A percentile compares a stretch with the other conserved stretches of the same genome.
These are phyloP conservation scores for Metellina segmentata DNA, from an alignment of 2,888 invertebrate genomes.

Conservation along the genomic window DNA sequence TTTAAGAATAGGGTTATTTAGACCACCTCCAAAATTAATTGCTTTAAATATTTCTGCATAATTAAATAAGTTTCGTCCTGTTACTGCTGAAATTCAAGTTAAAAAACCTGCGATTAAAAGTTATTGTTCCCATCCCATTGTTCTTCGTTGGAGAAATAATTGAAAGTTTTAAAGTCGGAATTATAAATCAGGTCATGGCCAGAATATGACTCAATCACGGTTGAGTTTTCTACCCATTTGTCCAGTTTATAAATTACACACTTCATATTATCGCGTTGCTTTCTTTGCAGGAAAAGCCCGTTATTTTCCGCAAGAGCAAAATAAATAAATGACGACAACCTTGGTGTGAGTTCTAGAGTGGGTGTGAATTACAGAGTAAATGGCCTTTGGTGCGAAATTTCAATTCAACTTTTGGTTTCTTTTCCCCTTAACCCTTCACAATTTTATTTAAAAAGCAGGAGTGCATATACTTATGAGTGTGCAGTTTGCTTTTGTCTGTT, in stretches of 20 bases:
- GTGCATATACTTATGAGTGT: no score
- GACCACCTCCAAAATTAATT: no score
- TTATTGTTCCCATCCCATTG: no score
- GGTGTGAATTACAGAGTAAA: not conserved
- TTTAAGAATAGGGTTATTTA: no score
- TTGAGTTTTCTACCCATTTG: not conserved
- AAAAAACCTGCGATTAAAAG: no score
- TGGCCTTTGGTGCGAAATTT: not conserved
- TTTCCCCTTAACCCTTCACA: not conserved
- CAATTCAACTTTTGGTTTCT: not conserved
- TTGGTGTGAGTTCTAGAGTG: conserved; percentile 4
- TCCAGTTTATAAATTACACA: not conserved
- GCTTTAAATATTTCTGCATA: no score
- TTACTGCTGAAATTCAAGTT: no score
- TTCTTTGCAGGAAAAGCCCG: not conserved
- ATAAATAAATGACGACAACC: not conserved
- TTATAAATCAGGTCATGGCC: not conserved
- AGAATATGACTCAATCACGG: not conserved
- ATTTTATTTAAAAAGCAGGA: not conserved
- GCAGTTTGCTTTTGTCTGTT: not conserved
- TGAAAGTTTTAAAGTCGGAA: not conserved
- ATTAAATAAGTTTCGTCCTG: no score
- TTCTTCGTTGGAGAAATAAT: not conserved
- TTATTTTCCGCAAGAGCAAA: not conserved
- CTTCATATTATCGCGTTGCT: not conserved